Conservation (phyloP, 2,797 vertebrate genomes). For the Sphenopsis melanotis region DNA sequence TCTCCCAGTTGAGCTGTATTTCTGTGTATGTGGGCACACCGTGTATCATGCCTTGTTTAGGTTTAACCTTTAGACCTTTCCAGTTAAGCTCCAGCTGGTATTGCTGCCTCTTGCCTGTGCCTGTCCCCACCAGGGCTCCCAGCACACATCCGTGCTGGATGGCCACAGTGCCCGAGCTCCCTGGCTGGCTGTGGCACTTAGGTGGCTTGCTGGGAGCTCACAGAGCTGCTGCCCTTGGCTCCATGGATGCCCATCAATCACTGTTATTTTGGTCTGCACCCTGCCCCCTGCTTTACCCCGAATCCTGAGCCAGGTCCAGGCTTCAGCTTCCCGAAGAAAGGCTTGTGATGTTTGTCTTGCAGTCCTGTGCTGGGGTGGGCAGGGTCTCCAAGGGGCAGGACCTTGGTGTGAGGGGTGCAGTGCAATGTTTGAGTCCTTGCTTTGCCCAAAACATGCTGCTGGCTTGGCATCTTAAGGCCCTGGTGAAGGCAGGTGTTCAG, state of each 20-base stretch:
- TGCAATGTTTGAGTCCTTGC: rapidly evolving
- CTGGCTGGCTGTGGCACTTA: rapidly evolving
- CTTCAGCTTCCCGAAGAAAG: not conserved
- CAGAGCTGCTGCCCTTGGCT: not conserved
- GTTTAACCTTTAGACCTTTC: slow-evolving; percentile 26
- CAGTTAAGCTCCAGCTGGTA: not conserved
- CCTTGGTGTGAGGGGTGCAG: rapidly evolving
- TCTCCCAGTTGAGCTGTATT: not conserved
- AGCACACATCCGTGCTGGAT: not conserved
- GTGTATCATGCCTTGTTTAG: not conserved
- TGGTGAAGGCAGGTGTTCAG: rapidly evolving
- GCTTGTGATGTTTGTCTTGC: not conserved
- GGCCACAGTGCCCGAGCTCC: rapidly evolving
- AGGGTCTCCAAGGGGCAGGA: not conserved
- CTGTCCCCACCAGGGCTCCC: not conserved
- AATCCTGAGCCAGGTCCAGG: not conserved
- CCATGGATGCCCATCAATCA: rapidly evolving
- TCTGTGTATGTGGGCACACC: not conserved
- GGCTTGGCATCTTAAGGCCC: rapidly evolving
- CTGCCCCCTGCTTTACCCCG: rapidly evolving
- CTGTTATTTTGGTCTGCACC: not conserved
- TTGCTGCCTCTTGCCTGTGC: rapidly evolving
- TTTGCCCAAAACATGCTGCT: rapidly evolving
- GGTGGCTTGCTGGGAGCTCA: not conserved
- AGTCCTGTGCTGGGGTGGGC: rapidly evolving